Conservation (phyloP, 2,113 vertebrate species). For the Sialia sialis region DNA sequence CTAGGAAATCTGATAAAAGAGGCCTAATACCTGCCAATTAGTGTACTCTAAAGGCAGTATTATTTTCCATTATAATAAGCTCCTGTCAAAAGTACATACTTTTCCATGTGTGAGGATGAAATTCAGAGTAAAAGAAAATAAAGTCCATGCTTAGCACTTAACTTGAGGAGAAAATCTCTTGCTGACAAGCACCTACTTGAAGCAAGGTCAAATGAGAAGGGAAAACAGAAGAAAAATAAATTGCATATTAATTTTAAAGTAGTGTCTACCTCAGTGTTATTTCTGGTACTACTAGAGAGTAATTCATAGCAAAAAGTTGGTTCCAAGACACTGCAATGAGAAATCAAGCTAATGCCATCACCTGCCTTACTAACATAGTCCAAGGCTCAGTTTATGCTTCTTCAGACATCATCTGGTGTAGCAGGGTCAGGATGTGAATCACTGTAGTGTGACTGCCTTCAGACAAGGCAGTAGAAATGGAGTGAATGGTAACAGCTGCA, state of each 20-base stretch:
- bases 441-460: neutral
- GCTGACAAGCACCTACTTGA: neutral
- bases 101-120: neutral
- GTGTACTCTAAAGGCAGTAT: neutral
- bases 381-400: neutral
- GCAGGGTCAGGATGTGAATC: neutral
- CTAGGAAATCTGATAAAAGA: neutral
- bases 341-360: neutral
- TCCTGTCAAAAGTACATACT: neutral
- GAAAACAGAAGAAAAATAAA: slow-evolving; percentile 6
- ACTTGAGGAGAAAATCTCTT: neutral
- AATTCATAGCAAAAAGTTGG: neutral
- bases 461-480: neutral
- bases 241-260: neutral
- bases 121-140: neutral
- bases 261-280: neutral
- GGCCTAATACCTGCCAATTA: neutral
- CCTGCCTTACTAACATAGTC: neutral
- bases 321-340: neutral
- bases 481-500: neutral
- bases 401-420: neutral
- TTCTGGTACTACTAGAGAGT: neutral
- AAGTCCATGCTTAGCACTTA: neutral
- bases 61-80: neutral
- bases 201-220: neutral